phyloP scores from a whole-genome alignment of 2,113 vertebrate genomes.

The Pholis gunnellus region DNA sequence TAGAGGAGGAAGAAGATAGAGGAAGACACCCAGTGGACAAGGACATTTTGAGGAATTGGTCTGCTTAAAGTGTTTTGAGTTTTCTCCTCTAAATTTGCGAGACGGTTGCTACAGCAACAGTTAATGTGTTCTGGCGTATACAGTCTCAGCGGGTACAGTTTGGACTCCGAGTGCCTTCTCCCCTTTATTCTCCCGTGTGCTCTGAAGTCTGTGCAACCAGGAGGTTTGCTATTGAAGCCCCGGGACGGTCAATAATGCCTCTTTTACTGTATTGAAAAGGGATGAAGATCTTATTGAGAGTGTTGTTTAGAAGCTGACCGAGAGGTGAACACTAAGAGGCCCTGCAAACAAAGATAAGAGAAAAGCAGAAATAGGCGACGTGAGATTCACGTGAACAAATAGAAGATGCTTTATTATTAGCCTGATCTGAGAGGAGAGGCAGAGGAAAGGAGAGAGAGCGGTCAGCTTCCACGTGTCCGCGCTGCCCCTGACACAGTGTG shows the following conservation, averaged over 20 bases:
- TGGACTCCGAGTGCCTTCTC: slow-evolving; percentile 41
- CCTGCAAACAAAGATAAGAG: neutral
- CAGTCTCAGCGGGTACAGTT: slow-evolving; percentile 49
- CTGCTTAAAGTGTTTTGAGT: slow-evolving; percentile 29
- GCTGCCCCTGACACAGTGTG: slow-evolving; percentile 57
- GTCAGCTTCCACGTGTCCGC: slow-evolving; percentile 28
- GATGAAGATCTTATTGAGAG: slow-evolving; percentile 6
- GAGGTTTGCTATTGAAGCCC: slow-evolving; percentile 24
- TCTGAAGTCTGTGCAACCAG: slow-evolving; percentile 23
- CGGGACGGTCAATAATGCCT: slow-evolving; percentile 8
- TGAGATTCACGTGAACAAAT: neutral
- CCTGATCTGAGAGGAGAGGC: slow-evolving; percentile 36
- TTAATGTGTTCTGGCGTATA: slow-evolving; percentile 47
- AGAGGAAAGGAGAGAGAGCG: slow-evolving; percentile 21
- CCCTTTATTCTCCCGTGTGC: slow-evolving; percentile 32
- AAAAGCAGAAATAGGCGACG: neutral
- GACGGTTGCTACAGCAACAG: slow-evolving; percentile 65
- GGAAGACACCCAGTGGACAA: neutral
- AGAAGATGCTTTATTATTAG: slow-evolving; percentile 34
- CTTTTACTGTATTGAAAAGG: neutral
- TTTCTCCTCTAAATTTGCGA: slow-evolving; percentile 43
- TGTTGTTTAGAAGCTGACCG: neutral
- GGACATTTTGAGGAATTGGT: slow-evolving; percentile 45
- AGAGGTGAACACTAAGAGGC: neutral
- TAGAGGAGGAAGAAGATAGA: neutral